Conservation (phyloP, 2,113 vertebrate species). For the Equus przewalskii region DNA sequence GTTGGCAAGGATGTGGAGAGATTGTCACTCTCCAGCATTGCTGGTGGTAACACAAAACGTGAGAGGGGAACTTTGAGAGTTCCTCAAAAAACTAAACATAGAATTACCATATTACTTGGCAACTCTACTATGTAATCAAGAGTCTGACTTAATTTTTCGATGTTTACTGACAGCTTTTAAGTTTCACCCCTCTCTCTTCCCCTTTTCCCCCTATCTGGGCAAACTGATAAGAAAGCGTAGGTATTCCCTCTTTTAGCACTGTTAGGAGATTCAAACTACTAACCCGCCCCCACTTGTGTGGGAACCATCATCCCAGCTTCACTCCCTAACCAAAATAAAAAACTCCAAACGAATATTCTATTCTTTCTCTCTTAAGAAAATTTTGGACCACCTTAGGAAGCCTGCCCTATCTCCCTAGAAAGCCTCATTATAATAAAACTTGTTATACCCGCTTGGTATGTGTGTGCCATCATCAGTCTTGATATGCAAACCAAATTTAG, state of each 20-base stretch:
- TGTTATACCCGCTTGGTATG: background rate
- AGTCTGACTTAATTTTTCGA: background rate
- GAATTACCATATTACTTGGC: background rate
- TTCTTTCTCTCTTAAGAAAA: background rate
- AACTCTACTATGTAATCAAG: background rate
- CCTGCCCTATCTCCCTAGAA: background rate
- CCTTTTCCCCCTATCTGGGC: accelerated
- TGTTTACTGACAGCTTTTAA: background rate
- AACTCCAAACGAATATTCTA: background rate
- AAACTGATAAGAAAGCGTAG: background rate
- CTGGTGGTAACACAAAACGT: background rate
- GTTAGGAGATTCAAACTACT: background rate
- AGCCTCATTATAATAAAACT: background rate
- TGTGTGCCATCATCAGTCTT: background rate
- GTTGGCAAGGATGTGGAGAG: background rate
- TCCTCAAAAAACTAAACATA: background rate
- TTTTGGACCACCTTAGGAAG: background rate
- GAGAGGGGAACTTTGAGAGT: background rate
- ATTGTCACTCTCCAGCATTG: too few species aligned
- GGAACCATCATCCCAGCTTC: accelerated
- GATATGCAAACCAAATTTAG: background rate
- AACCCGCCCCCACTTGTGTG: background rate
- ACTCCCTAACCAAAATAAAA: background rate
- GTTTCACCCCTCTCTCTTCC: background rate
- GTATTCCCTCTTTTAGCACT: too few species aligned